Evolutionary conservation across 2,797 vertebrate species (phyloP).

Genomic region (Pangasius larnaudii): DNA sequence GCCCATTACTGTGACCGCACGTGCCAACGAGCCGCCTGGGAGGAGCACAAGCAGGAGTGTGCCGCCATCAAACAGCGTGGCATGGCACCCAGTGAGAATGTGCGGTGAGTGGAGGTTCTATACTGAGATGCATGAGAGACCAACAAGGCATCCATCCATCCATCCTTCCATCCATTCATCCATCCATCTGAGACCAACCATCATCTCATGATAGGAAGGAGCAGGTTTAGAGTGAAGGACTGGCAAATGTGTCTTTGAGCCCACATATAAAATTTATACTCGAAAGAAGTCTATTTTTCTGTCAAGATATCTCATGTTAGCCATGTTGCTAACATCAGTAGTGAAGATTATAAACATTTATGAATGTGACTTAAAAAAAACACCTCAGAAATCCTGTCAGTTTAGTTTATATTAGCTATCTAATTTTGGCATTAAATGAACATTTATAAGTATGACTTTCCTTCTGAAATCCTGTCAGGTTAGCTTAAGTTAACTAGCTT

Average conservation of each 20-base stretch:
- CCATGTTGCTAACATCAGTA: neutral
- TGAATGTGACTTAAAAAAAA: neutral
- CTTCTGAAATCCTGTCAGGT: neutral
- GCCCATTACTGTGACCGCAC: constrained; percentile 94
- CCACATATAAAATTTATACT: neutral
- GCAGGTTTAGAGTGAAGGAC: neutral
- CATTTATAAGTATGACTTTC: neutral
- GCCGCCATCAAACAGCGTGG: constrained; percentile 82
- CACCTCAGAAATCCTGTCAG: neutral
- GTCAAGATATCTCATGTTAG: neutral
- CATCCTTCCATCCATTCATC: neutral
- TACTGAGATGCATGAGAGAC: neutral
- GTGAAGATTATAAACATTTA: neutral
- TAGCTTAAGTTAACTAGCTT: neutral
- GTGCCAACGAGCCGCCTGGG: constrained; percentile 92
- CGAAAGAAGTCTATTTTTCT: neutral
- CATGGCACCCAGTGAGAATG: constrained; percentile 80
- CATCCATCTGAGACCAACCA: neutral
- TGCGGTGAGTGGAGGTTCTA: constrained; percentile 80
- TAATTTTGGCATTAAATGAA: neutral
- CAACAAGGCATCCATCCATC: neutral
- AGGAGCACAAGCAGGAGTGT: constrained; percentile 91
- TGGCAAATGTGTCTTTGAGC: neutral
- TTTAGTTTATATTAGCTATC: neutral
- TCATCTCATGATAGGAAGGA: neutral